A percentile compares a stretch with the other conserved stretches of the same genome.
Evolutionary conservation across 1,140 invertebrate species (phyloP).

Genomic region (Myzus persicae): DNA sequence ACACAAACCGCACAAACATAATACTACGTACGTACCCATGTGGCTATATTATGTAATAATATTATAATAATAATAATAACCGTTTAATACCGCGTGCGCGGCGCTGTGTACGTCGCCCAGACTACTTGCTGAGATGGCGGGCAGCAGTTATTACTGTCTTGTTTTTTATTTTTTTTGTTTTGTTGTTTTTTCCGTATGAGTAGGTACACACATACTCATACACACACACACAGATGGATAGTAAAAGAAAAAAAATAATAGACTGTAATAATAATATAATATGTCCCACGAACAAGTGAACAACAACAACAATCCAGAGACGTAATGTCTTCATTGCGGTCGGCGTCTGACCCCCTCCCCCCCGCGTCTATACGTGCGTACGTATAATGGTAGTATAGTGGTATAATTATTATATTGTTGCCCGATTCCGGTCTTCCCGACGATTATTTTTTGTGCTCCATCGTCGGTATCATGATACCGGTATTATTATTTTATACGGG

Average conservation of each 20-base stretch:
- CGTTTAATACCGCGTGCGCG: background rate
- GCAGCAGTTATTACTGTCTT: background rate
- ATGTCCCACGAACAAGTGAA: background rate
- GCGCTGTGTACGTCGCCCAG: background rate
- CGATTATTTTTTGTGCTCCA: background rate
- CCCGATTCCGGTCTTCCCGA: conserved; percentile 4
- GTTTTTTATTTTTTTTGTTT: background rate
- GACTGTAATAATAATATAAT: background rate
- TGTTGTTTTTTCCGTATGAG: background rate
- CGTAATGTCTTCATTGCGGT: conserved; percentile 24
- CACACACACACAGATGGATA: background rate
- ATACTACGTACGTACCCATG: background rate
- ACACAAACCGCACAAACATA: background rate
- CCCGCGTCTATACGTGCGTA: background rate
- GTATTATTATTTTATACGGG: background rate
- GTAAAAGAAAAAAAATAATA: background rate
- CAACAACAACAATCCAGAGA: background rate
- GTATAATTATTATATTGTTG: background rate
- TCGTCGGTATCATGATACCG: background rate
- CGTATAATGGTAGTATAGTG: background rate
- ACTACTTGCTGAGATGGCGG: background rate
- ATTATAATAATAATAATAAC: background rate
- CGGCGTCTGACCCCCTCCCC: background rate
- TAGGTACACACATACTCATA: background rate
- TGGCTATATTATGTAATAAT: background rate